Evolutionary conservation across 2,888 invertebrate species (phyloP), one percentile per base, ranked within the genome.

Genomic region (Chydorus sphaericus): DNA sequence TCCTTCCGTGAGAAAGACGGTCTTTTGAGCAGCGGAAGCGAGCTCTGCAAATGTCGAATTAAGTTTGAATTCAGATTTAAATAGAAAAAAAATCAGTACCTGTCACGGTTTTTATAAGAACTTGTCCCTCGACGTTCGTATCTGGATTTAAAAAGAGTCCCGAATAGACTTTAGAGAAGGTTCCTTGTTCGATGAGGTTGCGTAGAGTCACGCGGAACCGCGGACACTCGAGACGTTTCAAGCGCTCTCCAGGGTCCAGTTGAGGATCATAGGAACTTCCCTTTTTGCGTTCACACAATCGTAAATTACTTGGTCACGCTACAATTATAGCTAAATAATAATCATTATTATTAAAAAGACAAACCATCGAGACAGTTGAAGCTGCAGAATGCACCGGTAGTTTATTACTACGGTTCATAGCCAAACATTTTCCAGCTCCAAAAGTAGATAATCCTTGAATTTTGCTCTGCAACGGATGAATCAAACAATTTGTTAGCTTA

Each of bases 1-100:
- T 18, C 85, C 83, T 69, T 86, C 85, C 1, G 80, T 77, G 48
- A 85, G 76, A 54, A 85, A 73, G 58, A 82, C 69, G 3, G 82
- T 79, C 2, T 82, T 79, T 69, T 85, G 81, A 71, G 79, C 77
- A 61, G 77, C 81, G 63, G 82, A 83, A 59, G 81, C 82, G 55
- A 78, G 79, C 65, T 82, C 83, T 83, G 71, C 16, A 39, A n/a
- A 39, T 11, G n/a, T n/a, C n/a, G 37, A 36, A 14, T 16, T 36
- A 3, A 16, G 16, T n/a, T 36, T 1, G 14, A 36, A 36, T n/a
- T n/a, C 16, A 14, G 16, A 2, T 14, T 16, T n/a, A n/a, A n/a
- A n/a, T n/a, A n/a, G n/a, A n/a, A n/a, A 29, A n/a, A n/a, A n/a
- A n/a, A n/a, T n/a, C 10, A n/a, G 23, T 56, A 56, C 56, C 56